Conservation (phyloP, 2,797 vertebrate species). For the Ispidina picta region DNA sequence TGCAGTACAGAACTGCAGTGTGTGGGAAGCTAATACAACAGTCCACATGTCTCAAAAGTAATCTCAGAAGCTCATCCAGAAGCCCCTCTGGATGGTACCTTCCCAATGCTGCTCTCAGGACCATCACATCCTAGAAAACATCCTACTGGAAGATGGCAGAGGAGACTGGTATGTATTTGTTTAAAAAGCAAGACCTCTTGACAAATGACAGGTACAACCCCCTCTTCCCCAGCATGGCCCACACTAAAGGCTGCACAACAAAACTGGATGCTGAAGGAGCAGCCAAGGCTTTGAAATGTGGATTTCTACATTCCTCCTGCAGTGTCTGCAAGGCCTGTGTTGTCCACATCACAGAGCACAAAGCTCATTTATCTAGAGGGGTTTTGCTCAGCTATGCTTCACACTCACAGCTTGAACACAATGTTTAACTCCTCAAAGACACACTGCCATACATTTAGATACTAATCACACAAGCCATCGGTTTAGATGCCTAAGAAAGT, state of each 20-base stretch:
- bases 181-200: background rate
- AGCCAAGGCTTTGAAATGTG: background rate
- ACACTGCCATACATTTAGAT: background rate
- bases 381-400: conserved; percentile 30
- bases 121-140: background rate
- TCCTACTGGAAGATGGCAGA: background rate
- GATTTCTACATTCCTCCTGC: background rate
- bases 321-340: background rate
- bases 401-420: background rate
- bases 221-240: background rate
- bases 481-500: conserved; percentile 27
- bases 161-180: fast-evolving
- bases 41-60: fast-evolving
- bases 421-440: background rate
- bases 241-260: background rate
- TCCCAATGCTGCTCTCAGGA: fast-evolving
- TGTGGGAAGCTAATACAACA: background rate
- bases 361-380: conserved; percentile 33
- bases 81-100: background rate
- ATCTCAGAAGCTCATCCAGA: background rate
- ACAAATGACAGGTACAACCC: background rate
- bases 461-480: conserved; percentile 34
- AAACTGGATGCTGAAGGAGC: background rate
- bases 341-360: background rate
- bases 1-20: background rate